Conservation (phyloP, 2,113 vertebrate species). For the Eidolon helvum region DNA sequence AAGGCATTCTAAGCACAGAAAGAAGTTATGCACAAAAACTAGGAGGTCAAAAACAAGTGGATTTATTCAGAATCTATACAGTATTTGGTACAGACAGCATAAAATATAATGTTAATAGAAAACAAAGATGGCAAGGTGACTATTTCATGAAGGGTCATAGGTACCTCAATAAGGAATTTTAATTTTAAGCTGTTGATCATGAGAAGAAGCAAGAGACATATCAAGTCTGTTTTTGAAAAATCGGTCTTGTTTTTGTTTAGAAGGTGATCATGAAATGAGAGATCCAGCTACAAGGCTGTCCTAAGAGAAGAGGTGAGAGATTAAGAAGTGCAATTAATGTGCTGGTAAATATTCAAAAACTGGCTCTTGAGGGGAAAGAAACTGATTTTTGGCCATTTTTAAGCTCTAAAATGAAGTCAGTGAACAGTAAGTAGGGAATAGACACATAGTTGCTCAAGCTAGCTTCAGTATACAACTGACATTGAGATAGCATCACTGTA, state of each 20-base stretch:
- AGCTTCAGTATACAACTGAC: neutral
- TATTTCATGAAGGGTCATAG: neutral
- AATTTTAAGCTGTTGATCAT: neutral
- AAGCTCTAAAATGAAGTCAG: neutral
- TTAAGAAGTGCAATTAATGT: neutral
- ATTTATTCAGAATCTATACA: neutral
- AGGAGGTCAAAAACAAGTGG: neutral
- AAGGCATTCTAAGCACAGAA: neutral
- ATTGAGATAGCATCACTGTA: neutral
- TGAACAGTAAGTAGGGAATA: neutral
- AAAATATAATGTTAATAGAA: neutral
- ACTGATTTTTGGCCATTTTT: neutral
- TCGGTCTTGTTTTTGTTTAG: neutral
- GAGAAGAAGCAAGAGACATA: neutral
- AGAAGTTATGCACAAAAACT: neutral
- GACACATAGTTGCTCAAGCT: neutral
- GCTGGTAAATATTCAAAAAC: neutral
- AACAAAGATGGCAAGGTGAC: neutral
- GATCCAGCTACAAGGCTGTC: neutral
- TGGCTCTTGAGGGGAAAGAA: neutral
- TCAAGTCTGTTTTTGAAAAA: neutral
- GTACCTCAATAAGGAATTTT: neutral
- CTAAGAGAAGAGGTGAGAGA: neutral
- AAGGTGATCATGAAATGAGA: neutral
- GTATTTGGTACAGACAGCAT: neutral